Evolutionary conservation across 2,888 invertebrate genomes (phyloP).

Genomic region (Acrobasis consociella): DNA sequence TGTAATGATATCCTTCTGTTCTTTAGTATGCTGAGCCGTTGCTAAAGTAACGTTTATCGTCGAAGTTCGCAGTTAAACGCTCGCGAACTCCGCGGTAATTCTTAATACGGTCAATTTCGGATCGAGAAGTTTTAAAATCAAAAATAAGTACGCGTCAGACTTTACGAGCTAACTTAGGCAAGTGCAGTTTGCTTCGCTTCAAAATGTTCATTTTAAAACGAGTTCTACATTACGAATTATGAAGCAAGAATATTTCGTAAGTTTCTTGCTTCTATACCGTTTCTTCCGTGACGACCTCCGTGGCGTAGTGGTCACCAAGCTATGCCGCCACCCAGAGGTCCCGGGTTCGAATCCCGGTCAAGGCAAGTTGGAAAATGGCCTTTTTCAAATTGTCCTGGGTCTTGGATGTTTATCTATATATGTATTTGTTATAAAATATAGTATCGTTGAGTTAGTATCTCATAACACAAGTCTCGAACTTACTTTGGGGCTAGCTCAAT

Average conservation of each 20-base stretch:
- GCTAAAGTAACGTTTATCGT: conserved; percentile 13
- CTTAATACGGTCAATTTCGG: conserved; percentile 21
- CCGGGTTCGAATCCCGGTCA: no score
- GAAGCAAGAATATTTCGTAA: not conserved
- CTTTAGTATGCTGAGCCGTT: not conserved
- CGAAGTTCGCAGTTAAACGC: conserved; percentile 17
- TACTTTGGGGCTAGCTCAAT: no score
- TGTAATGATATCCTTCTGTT: not conserved
- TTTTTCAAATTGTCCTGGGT: no score
- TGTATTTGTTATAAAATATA: no score
- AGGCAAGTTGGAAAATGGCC: no score
- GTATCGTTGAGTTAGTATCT: no score
- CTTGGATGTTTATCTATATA: no score
- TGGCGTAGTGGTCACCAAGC: no score
- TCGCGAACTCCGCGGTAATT: conserved; percentile 14
- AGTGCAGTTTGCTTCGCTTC: conserved; percentile 9
- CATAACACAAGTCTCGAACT: no score
- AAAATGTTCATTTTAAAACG: conserved; percentile 12
- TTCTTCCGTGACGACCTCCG: no score
- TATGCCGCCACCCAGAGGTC: no score
- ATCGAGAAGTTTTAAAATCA: conserved; percentile 21
- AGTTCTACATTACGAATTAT: conserved; percentile 7
- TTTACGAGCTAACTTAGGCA: conserved; percentile 9
- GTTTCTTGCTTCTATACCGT: not conserved
- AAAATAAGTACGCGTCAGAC: conserved; percentile 19